Evolutionary conservation across 2,113 vertebrate genomes (phyloP).

Genomic region (Aptenodytes patagonicus): DNA sequence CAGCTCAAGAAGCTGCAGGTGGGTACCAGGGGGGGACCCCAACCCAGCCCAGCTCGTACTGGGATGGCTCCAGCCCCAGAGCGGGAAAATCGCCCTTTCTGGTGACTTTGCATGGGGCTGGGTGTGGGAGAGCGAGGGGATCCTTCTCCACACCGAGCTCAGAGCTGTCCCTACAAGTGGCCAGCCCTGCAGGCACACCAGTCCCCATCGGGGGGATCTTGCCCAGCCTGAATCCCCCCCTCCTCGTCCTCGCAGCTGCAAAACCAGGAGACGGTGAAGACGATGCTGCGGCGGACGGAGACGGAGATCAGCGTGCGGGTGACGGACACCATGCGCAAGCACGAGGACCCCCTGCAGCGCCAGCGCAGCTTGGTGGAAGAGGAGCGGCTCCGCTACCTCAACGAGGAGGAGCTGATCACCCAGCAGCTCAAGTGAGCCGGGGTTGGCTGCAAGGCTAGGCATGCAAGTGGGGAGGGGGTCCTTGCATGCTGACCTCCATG

Average conservation of each 20-base stretch:
- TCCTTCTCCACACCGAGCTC: fast-evolving
- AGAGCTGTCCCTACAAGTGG: background rate
- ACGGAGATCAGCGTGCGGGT: constrained; percentile 91
- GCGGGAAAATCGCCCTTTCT: background rate
- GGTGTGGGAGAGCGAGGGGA: background rate
- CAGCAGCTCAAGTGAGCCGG: constrained; percentile 94
- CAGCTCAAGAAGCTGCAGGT: constrained; percentile 94
- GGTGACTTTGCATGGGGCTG: background rate
- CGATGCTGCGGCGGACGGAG: constrained; percentile 90
- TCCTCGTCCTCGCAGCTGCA: constrained; percentile 77
- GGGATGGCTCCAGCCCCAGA: background rate
- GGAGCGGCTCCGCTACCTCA: constrained; percentile 95
- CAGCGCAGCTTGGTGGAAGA: constrained; percentile 98
- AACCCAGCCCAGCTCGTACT: fast-evolving
- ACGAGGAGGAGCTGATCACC: constrained; percentile 96
- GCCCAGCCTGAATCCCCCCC: background rate
- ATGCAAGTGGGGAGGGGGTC: fast-evolving
- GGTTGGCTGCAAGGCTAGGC: background rate
- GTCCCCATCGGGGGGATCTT: background rate
- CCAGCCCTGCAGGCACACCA: background rate
- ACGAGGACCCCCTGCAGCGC: constrained; percentile 96
- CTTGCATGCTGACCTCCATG: fast-evolving
- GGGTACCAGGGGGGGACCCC: fast-evolving
- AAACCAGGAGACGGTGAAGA: constrained; percentile 89
- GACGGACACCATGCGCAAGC: constrained; percentile 89